Base-by-base conservation (phyloP, 2,113 vertebrate species). In the Urocolius indicus region DNA sequence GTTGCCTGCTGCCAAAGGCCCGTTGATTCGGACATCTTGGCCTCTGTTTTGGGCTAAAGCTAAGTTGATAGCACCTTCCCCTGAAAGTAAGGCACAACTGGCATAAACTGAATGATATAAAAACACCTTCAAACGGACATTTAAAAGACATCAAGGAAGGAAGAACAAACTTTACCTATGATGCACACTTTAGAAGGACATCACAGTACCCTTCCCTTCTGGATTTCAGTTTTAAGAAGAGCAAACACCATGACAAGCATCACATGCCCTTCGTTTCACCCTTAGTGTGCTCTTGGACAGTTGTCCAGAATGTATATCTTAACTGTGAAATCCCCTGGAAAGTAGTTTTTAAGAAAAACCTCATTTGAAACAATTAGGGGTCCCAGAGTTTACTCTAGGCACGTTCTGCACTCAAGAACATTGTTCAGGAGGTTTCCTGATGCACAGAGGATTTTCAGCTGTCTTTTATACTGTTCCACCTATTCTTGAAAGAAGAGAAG, bases 51-150 rank as follows among this genome's bases (percentile, higher is more conserved):
- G 99, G 94, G 97, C 98, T 87, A 99, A 93, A 85, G 99, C 99
- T 87, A 99, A 98, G 94, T 99, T 99, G 96, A 99, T 99, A 91
- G 99, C 98, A 93, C 99, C 99, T 98, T 99, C 99, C 85, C 99
- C 99, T 99, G n/a, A 41, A 96, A 97, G 84, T 0, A 77, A 76
- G 0, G 10, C 36, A 84, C 36, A 77, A 4, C 3, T 8, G 21
- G 54, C 45, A 72, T 66, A 51, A 93, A 14, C 15, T 24, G 26
- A 49, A 21, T 3, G 23, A 61, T 7, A 63, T 4, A n/a, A 10
- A 59, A 48, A 19, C 24, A 8, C 20, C 20, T 71, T 29, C 55
- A 46, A 49, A 79, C 38, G 13, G 41, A 65, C 13, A 17, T 29
- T 49, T 45, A 26, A 45, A 66, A 81, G 18, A 46, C 4, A 8